phyloP scores from a whole-genome alignment of 2,797 vertebrate species.

The Hipposideros larvatus region DNA sequence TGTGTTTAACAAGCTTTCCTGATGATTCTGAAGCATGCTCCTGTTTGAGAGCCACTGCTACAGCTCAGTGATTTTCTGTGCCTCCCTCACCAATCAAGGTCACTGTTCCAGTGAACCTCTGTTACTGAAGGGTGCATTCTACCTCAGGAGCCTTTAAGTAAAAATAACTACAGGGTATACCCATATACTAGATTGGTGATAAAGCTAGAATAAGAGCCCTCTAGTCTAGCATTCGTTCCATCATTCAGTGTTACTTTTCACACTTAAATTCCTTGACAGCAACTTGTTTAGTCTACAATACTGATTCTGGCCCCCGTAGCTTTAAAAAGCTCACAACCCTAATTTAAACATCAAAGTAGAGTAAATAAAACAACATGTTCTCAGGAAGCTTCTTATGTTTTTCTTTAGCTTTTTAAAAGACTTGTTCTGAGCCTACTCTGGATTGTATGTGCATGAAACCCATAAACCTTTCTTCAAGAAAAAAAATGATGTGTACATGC shows the following conservation, averaged over 20 bases:
- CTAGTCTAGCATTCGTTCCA: background rate
- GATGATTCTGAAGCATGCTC: background rate
- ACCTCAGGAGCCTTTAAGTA: background rate
- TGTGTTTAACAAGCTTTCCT: background rate
- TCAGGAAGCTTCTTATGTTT: constrained; percentile 36
- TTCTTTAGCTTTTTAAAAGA: constrained; percentile 40
- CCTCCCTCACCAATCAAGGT: background rate
- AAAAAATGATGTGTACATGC: background rate
- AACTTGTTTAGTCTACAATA: constrained; percentile 34
- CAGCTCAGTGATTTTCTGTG: background rate
- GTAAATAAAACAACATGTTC: constrained; percentile 26
- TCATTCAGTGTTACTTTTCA: background rate
- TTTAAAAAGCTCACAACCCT: constrained; percentile 35
- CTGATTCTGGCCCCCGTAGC: background rate
- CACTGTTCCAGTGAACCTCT: background rate
- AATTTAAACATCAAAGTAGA: constrained; percentile 41
- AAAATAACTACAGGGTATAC: background rate
- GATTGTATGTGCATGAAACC: background rate
- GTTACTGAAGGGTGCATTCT: background rate
- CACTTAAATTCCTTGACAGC: constrained; percentile 20
- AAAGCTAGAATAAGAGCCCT: background rate
- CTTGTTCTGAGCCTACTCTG: constrained; percentile 11
- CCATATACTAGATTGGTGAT: background rate
- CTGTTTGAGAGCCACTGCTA: background rate
- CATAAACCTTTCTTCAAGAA: background rate